Percentiles rank a stretch among this genome's conserved stretches.
phyloP scores from a whole-genome alignment of 2,888 invertebrate genomes.

The Argyra leucocephala region DNA sequence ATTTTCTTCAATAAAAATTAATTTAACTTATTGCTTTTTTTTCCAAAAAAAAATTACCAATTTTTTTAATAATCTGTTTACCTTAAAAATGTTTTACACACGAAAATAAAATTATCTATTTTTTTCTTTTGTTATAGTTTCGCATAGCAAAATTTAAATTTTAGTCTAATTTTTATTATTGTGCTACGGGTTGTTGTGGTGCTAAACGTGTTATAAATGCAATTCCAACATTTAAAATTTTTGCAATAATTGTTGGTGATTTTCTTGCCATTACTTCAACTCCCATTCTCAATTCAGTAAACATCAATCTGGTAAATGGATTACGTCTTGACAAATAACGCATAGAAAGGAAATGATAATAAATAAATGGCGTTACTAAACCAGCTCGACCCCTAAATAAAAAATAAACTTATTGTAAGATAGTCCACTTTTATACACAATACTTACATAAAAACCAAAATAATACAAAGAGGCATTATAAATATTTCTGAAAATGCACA shows the following conservation, averaged over 20 bases:
- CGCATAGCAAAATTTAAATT: too few relatives aligned
- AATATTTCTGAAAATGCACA: conserved; percentile 91
- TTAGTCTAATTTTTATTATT: neutral
- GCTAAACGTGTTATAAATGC: conserved; percentile 67
- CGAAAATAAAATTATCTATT: too few relatives aligned
- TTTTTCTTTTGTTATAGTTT: too few relatives aligned
- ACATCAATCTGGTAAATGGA: conserved; percentile 89
- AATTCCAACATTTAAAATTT: conserved; percentile 53
- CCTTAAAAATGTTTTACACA: too few relatives aligned
- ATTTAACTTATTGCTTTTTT: too few relatives aligned
- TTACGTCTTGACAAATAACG: conserved; percentile 91
- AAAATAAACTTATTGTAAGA: conserved; percentile 7
- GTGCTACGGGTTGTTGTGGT: conserved; percentile 48
- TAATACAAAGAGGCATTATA: conserved; percentile 70
- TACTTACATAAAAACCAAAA: conserved; percentile 80
- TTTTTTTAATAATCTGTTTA: too few relatives aligned
- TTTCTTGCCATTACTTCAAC: conserved; percentile 61
- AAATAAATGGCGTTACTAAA: conserved; percentile 86
- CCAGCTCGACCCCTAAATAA: conserved; percentile 73
- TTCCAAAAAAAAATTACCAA: too few relatives aligned
- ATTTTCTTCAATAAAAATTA: too few relatives aligned
- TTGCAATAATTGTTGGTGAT: conserved; percentile 57
- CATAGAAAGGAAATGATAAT: conserved; percentile 90
- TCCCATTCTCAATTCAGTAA: conserved; percentile 70
- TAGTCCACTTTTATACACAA: neutral